Conservation (phyloP, 2,888 invertebrate species). For the Hedychridium roseum region DNA sequence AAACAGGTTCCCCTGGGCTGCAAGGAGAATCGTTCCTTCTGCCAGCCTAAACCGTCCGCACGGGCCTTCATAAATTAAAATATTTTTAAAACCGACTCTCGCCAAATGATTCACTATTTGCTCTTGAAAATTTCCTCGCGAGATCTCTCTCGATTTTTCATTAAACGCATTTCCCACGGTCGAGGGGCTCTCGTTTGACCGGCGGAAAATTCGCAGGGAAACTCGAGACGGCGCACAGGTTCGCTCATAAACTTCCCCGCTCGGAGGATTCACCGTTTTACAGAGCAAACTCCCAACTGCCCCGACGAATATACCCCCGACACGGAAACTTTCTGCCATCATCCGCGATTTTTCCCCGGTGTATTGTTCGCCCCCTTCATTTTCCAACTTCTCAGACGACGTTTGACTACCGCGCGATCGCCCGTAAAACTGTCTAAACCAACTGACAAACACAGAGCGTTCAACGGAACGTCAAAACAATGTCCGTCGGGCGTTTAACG, state of each 20-base stretch:
- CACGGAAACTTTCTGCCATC: neutral
- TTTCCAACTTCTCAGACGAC: no score
- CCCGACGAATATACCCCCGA: neutral
- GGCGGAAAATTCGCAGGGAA: slow-evolving; percentile 17
- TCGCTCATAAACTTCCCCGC: slow-evolving; percentile 19
- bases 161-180: slow-evolving; percentile 15
- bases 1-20: slow-evolving; percentile 23
- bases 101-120: slow-evolving; percentile 9
- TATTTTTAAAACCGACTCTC: neutral
- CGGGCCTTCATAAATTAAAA: slow-evolving; percentile 6
- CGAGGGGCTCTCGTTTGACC: slow-evolving; percentile 5
- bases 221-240: slow-evolving; percentile 22
- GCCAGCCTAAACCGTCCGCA: slow-evolving; percentile 1
- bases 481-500: no score
- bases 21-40: slow-evolving; percentile 14
- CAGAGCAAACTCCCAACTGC: slow-evolving; percentile 17
- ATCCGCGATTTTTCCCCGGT: neutral
- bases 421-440: no score
- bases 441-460: no score
- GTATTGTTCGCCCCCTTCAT: neutral
- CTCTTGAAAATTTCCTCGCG: no score
- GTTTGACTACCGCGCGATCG: no score
- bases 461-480: no score
- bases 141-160: slow-evolving; percentile 13
- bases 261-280: slow-evolving; percentile 11